These are phyloP conservation scores for Zaprionus capensis DNA, from an alignment of 1,140 invertebrate species.

Conservation along the genomic window DNA sequence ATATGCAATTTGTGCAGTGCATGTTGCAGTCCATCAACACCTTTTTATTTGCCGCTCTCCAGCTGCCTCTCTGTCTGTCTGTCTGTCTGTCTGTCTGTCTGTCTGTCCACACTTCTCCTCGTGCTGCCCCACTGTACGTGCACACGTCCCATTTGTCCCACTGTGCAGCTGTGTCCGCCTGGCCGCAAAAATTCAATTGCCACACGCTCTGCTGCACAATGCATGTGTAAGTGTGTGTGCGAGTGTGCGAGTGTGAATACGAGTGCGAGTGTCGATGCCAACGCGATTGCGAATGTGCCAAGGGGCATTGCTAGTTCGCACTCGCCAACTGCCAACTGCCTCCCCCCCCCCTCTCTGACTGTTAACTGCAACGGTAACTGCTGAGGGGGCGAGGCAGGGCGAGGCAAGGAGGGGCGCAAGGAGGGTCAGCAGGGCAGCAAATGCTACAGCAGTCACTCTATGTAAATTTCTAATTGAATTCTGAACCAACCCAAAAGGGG, in stretches of 20 bases:
- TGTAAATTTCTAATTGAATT: conserved; percentile 53
- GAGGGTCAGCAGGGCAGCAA: conserved; percentile 4
- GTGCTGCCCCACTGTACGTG: conserved; percentile 25
- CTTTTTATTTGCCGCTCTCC: conserved; percentile 54
- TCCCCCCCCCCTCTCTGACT: neutral
- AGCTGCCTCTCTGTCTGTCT: neutral
- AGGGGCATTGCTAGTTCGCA: conserved; percentile 20
- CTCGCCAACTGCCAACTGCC: neutral
- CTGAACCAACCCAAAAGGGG: neutral
- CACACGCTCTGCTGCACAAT: conserved; percentile 47
- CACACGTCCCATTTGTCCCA: conserved; percentile 4
- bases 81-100: neutral
- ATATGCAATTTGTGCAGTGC: conserved; percentile 74
- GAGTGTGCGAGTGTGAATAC: conserved; percentile 1
- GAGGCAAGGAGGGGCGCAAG: neutral
- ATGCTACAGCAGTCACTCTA: conserved; percentile 23
- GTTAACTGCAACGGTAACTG: neutral
- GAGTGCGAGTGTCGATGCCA: conserved; percentile 10
- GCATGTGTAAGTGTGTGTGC: neutral
- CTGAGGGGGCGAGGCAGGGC: neutral
- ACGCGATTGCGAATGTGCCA: conserved; percentile 10
- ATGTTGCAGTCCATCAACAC: conserved; percentile 79
- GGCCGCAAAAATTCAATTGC: conserved; percentile 53
- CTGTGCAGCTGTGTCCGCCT: conserved; percentile 5
- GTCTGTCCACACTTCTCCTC: neutral